Base-by-base conservation (phyloP, 1,140 invertebrate genomes). In the Trissolcus basalis region DNA sequence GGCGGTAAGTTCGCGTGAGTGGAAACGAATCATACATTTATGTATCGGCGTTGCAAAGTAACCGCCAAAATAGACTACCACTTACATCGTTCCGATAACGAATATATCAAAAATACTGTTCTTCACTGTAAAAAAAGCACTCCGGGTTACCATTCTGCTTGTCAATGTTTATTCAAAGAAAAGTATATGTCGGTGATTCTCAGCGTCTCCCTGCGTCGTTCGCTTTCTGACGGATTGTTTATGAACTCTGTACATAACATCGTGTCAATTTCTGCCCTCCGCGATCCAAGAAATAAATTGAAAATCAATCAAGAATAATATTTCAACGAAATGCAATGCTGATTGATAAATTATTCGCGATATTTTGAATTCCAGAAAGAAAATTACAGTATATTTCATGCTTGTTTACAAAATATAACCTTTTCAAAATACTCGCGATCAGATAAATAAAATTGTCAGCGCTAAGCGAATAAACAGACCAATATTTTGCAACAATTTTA, bases 11-110 rank as follows among this genome's bases (percentile, higher is more conserved):
- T 35, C 14, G 15, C 5, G 35, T 60, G 43, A 55, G 12, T 61
- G 36, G 61, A 74, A 58, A 1, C 51, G 53, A 68, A 58, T 68
- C 70, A 73, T 61, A 67, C 56, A 73, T 73, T 73, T 73, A 73
- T 73, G 56, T 60, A 67, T 67, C 44, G 27, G 45, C 55, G 56
- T 60, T 44, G 63, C 56, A 53, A 61, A 67, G 56, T 59, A 59
- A 53, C 69, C 36, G 56, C 60, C 56, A 14, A 48, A 65, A 61
- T 60, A 49, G 70, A 61, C 70, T 65, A 67, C 49, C 60, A 60
- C 50, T 67, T 73, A 27, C 6, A 67, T 73, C 61, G 61, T 73
- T 60, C 67, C 60, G 55, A 56, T 65, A 59, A 59, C 64, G 58
- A 69, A 69, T 75, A 61, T 63, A 69, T 69, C 58, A 73, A 33